Evolutionary conservation across 2,113 vertebrate species (phyloP).

Genomic region (Xenus cinereus): DNA sequence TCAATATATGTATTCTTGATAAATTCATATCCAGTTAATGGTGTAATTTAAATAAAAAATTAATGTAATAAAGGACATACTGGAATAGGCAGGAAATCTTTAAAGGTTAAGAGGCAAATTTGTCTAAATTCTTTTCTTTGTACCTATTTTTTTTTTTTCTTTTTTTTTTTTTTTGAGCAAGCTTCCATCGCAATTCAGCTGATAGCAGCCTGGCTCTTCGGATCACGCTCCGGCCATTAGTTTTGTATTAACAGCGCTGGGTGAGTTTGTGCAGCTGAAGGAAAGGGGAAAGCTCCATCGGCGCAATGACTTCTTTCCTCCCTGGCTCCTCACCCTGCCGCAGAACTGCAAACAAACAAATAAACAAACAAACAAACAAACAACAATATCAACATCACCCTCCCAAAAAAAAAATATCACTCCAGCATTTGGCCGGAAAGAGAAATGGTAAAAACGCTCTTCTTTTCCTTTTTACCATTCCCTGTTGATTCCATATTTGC

Average conservation of each 20-base stretch:
- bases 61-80: constrained; percentile 82
- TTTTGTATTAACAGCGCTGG: constrained; percentile 17
- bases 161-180: constrained; percentile 66
- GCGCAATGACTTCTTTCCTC: not conserved
- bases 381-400: no score
- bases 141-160: constrained; percentile 65
- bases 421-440: not conserved
- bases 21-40: constrained; percentile 90
- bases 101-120: constrained; percentile 84
- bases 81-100: constrained; percentile 80
- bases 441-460: not conserved
- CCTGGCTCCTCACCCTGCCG: not conserved
- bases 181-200: constrained; percentile 62
- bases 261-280: constrained; percentile 10
- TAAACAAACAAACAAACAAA: not conserved
- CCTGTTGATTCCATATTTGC: not conserved
- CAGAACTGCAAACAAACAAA: constrained; percentile 16
- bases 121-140: constrained; percentile 79
- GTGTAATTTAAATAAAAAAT: constrained; percentile 94
- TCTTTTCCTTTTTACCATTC: not conserved
- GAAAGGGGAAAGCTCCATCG: constrained; percentile 2
- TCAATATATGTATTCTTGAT: constrained; percentile 92
- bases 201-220: constrained; percentile 42
- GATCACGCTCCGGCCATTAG: constrained; percentile 22
- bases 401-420: not conserved